phyloP scores from a whole-genome alignment of 2,797 vertebrate species.

The Pangasius macronema region DNA sequence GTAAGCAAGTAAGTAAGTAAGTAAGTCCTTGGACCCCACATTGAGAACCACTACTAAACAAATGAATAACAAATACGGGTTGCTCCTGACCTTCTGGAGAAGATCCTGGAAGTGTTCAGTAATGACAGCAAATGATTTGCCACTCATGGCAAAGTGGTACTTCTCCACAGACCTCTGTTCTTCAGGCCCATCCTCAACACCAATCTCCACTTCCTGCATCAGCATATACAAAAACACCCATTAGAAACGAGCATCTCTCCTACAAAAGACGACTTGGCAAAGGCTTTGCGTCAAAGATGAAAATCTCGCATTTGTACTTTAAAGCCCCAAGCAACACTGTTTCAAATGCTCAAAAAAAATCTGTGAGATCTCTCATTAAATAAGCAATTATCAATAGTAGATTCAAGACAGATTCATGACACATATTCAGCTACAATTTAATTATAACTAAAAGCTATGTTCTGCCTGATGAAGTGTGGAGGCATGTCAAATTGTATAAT shows the following conservation, averaged over 20 bases:
- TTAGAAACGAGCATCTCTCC: background rate
- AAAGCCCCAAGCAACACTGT: background rate
- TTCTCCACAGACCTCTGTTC: constrained; percentile 72
- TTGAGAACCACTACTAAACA: background rate
- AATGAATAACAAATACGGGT: background rate
- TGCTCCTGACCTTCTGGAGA: constrained; percentile 85
- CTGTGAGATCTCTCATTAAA: background rate
- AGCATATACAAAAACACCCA: background rate
- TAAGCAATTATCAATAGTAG: background rate
- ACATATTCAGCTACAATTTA: background rate
- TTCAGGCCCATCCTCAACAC: constrained; percentile 81
- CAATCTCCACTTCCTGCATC: constrained; percentile 85
- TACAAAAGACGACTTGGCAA: background rate
- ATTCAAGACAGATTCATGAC: background rate
- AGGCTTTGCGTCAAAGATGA: background rate
- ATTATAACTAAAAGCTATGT: background rate
- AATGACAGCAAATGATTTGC: constrained; percentile 93
- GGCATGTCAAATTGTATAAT: background rate
- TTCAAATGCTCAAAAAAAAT: background rate
- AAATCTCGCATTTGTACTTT: background rate
- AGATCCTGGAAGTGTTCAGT: constrained; percentile 94
- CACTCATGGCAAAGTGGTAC: constrained; percentile 97
- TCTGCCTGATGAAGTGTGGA: background rate
- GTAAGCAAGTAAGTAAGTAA: no score
- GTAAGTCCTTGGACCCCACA: background rate